These are phyloP conservation scores for Linyphia triangularis DNA, from an alignment of 2,888 invertebrate genomes.

Conservation along the genomic window DNA sequence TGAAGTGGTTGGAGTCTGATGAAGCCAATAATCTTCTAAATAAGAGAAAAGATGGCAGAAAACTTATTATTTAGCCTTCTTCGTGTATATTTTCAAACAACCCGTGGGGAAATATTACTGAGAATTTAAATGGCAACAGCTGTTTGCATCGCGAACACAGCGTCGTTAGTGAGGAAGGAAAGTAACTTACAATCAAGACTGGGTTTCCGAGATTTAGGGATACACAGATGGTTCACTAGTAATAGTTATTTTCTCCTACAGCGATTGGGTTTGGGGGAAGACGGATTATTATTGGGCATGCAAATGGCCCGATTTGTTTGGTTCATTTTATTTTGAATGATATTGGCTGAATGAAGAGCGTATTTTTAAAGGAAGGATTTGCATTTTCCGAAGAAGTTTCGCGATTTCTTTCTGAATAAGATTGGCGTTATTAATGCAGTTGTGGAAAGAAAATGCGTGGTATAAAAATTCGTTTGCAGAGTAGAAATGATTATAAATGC, in stretches of 20 bases:
- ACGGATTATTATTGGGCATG: background rate
- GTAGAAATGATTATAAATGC: no score
- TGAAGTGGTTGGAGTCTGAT: background rate
- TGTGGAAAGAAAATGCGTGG: no score
- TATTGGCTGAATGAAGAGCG: no score
- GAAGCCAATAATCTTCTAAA: conserved; percentile 35
- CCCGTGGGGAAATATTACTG: background rate
- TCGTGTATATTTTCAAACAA: background rate
- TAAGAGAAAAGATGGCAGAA: background rate
- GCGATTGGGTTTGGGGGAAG: background rate
- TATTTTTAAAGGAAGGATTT: no score
- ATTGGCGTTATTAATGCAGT: no score
- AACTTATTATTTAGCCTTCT: background rate
- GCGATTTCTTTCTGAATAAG: no score
- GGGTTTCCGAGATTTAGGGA: background rate
- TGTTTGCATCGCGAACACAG: background rate
- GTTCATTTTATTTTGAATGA: background rate
- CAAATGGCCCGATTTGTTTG: background rate
- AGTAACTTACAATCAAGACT: background rate
- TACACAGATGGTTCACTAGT: background rate
- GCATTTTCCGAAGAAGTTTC: no score
- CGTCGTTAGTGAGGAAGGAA: background rate
- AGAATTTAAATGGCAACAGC: conserved; percentile 15
- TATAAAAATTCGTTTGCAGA: no score
- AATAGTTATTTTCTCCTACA: background rate